These are phyloP conservation scores for Taenaris catops DNA, from an alignment of 2,888 invertebrate species.

Conservation along the genomic window DNA sequence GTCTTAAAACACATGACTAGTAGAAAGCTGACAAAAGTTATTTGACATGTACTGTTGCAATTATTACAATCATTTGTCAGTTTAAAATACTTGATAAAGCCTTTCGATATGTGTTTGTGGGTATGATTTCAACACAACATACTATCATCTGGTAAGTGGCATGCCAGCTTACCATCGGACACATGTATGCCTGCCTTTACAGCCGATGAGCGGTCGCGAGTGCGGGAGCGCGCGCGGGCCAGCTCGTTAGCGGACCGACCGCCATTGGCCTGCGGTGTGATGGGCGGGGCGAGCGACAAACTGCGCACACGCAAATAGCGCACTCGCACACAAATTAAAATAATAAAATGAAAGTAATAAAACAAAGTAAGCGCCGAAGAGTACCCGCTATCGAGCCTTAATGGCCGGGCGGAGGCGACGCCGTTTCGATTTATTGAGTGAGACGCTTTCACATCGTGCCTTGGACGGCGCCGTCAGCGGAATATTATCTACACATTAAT, in stretches of 20 bases:
- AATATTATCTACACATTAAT: background rate
- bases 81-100: too few species aligned
- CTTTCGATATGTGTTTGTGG: too few species aligned
- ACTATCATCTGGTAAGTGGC: too few species aligned
- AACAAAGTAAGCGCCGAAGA: slow-evolving; percentile 68
- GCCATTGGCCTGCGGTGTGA: slow-evolving; percentile 53
- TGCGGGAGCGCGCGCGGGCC: slow-evolving; percentile 32
- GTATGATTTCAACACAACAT: too few species aligned
- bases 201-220: slow-evolving; percentile 31
- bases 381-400: slow-evolving; percentile 70
- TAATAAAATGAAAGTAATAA: slow-evolving; percentile 78
- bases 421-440: slow-evolving; percentile 59
- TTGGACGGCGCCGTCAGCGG: slow-evolving; percentile 11
- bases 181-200: too few species aligned
- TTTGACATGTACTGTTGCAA: too few species aligned
- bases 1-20: too few species aligned
- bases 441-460: slow-evolving; percentile 35
- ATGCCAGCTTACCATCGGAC: too few species aligned
- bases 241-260: slow-evolving; percentile 44
- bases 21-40: too few species aligned
- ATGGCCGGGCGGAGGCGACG: slow-evolving; percentile 68
- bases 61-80: too few species aligned
- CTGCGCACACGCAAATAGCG: slow-evolving; percentile 79
- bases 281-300: slow-evolving; percentile 67
- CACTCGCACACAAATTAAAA: slow-evolving; percentile 78